Conservation (phyloP, 2,797 vertebrate species). For the Smutsia temminckii region DNA sequence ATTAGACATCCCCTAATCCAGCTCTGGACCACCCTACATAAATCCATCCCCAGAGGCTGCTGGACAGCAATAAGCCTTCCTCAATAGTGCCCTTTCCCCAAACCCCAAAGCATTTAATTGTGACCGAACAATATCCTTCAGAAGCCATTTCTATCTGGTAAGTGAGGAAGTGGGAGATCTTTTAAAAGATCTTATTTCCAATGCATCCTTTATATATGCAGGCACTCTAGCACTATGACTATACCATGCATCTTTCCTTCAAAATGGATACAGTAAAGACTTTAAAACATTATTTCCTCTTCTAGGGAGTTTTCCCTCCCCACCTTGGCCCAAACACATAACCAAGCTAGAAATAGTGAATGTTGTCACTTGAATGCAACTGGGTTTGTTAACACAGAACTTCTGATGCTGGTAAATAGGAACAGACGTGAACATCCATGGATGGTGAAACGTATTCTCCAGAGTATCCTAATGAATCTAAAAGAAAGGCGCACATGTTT, state of each 20-base stretch:
- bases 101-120: neutral
- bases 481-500: slow-evolving; percentile 40
- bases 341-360: neutral
- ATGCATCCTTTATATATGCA: neutral
- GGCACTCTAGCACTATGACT: neutral
- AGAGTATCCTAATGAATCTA: neutral
- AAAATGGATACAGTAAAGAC: neutral
- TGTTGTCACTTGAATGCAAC: neutral
- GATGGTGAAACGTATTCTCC: slow-evolving; percentile 37
- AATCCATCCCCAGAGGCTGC: neutral
- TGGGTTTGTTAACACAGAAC: neutral
- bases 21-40: no score
- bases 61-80: neutral
- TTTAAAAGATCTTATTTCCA: slow-evolving; percentile 10
- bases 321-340: neutral
- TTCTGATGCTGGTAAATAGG: neutral
- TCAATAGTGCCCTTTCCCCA: neutral
- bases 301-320: neutral
- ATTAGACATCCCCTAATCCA: neutral
- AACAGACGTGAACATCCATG: neutral
- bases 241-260: neutral
- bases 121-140: neutral
- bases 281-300: neutral
- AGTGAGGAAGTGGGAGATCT: neutral
- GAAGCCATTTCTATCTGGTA: neutral